Base-by-base conservation (phyloP, 2,888 invertebrate species). In the Brassicogethes aeneus region DNA sequence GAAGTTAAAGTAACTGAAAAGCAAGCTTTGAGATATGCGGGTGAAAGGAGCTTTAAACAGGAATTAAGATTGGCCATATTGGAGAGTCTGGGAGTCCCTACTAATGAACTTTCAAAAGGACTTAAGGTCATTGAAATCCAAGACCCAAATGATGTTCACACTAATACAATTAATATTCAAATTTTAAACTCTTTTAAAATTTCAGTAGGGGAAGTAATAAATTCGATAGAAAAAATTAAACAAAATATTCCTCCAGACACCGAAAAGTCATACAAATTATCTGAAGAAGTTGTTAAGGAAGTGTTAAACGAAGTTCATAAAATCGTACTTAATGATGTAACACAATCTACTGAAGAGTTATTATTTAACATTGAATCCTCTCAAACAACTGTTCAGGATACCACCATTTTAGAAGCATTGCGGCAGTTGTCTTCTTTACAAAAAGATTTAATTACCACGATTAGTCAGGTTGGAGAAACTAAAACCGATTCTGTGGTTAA, bases 21-120 rank as follows among this genome's bases (percentile, higher is more conserved):
- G 45, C 56, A 61, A 50, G 59, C 65, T 2, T 50, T 57, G 16
- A 56, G 61, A 44, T 57, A 62, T 34, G 53, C 62, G n/a, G 55
- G 56, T 7, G 54, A 61, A 45, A 67, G 64, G 48, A 59, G 61
- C 3, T 33, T 62, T 15, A 51, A 57, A 5, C 66, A 68, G 48
- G 66, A 66, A 44, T 41, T 68, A 15, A 56, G 66, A 50, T 74
- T 79, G 42, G 75, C 77, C 41, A 71, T 81, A 17, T 71, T 82
- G 40, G 80, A 82, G 55, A 73, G 75, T 39, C 74, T 82, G 0
- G 74, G 77, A 51, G 73, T 76, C 12, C 77, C 81, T 0, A 69
- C 81, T n/a, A 68, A 77, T 40, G 79, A 81, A 57, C 61, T 83
- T 3, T 71, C 76, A 45, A 75, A 70, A 54, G 75, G 75, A 0